Evolutionary conservation across 2,888 invertebrate genomes (phyloP).

Genomic region (Drosophila tripunctata): DNA sequence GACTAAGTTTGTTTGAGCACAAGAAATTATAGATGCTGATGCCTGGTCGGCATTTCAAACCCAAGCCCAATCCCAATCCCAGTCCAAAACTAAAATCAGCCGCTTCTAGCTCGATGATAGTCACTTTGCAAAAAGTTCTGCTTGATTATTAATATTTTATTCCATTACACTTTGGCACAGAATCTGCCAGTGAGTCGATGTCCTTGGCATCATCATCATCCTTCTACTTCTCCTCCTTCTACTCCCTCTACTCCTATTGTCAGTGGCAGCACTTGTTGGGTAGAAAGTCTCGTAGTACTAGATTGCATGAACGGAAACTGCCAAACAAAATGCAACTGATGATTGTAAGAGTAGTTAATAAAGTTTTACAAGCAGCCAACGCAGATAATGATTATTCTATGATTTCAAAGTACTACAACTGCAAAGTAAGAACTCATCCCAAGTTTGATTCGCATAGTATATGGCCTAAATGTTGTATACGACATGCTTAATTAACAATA

Average conservation of each 20-base stretch:
- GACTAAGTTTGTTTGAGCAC: slow-evolving; percentile 66
- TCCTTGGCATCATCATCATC: slow-evolving; percentile 7
- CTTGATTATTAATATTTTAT: slow-evolving; percentile 75
- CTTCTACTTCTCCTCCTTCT: too few species aligned
- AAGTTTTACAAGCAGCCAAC: slow-evolving; percentile 38
- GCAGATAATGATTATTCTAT: slow-evolving; percentile 42
- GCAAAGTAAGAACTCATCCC: not conserved
- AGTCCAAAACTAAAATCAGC: slow-evolving; percentile 21
- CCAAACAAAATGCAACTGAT: slow-evolving; percentile 54
- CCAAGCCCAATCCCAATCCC: not conserved
- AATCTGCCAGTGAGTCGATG: not conserved
- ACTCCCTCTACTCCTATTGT: slow-evolving; percentile 56
- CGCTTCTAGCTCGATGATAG: slow-evolving; percentile 60
- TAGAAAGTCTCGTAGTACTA: slow-evolving; percentile 35
- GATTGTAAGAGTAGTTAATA: slow-evolving; percentile 44
- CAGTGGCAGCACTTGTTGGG: slow-evolving; percentile 70
- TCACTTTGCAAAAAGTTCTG: slow-evolving; percentile 70
- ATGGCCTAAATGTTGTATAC: not conserved
- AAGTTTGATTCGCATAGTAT: not conserved
- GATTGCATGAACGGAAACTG: slow-evolving; percentile 37
- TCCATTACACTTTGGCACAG: slow-evolving; percentile 62
- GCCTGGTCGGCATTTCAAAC: not conserved
- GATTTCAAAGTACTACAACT: slow-evolving; percentile 21
- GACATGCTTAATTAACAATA: not conserved
- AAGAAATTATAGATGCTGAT: slow-evolving; percentile 69